These are phyloP conservation scores for Gobiocypris rarus DNA, from an alignment of 2,113 vertebrate genomes.

Conservation along the genomic window DNA sequence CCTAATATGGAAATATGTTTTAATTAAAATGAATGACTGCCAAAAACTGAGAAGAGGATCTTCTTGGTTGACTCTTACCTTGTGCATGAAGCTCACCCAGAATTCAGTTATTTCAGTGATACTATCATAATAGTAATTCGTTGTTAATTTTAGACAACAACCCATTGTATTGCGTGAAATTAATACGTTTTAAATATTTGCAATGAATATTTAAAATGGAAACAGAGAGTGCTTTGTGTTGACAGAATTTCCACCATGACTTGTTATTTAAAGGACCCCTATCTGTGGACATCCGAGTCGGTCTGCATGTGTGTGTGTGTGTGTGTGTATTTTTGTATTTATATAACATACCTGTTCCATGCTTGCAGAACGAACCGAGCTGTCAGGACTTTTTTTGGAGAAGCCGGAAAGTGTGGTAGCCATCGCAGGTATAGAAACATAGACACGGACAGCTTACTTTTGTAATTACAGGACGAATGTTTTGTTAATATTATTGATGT, in stretches of 20 bases:
- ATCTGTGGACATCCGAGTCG: background rate
- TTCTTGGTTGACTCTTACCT: background rate
- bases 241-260: background rate
- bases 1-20: background rate
- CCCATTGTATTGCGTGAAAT: background rate
- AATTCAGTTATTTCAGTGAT: background rate
- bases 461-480: background rate
- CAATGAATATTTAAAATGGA: constrained; percentile 21
- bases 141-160: background rate
- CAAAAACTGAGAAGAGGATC: background rate
- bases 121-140: background rate
- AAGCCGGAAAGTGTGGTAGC: constrained; percentile 30
- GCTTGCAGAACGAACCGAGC: constrained; percentile 20
- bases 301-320: constrained; percentile 1
- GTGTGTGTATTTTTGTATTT: background rate
- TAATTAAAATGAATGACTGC: background rate
- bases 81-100: constrained; percentile 3
- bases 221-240: background rate
- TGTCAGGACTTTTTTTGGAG: constrained; percentile 53
- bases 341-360: background rate
- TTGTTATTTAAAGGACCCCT: background rate
- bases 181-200: constrained; percentile 32
- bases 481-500: constrained; percentile 22
- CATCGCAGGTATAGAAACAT: constrained; percentile 38
- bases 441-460: background rate